Base-by-base conservation (phyloP, 2,797 vertebrate species). In the Microctenopoma lineatum region DNA sequence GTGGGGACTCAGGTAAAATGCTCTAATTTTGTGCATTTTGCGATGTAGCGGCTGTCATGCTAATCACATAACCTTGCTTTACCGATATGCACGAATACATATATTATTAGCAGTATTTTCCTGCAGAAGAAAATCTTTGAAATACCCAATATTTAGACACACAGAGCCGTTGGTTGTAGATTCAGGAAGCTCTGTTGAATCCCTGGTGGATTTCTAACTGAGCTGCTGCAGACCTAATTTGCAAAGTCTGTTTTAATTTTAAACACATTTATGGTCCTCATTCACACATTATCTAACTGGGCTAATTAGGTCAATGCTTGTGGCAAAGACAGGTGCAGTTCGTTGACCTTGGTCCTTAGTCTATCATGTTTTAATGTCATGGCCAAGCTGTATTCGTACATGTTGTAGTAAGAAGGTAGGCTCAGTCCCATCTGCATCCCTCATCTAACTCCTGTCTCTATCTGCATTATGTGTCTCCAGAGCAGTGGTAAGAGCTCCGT, bases 401-500 rank as follows among this genome's bases (percentile, higher is more conserved):
- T 52, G 29, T 12, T 57, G 59, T 64, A 4, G 11, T 41, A n/a
- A 48, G 2, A n/a, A n/a, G 11, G 32, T 3, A n/a, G 27, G 29
- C 16, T 13, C 5, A 36, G 52, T n/a, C 58, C 21, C 11, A 45
- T 34, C 14, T 25, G 46, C 12, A 10, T 11, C 2, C 1, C 4
- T 21, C 10, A 4, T 53, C 14, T 34, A 26, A 62, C 36, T 18
- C 4, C 0, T 11, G 0, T 66, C 2, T 59, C 0, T 44, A 0
- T 42, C 0, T 57, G 21, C 39, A 8, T 36, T 60, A 73, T 73
- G 86, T 70, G 63, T 91, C 89, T 94, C 66, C 95, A 99, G 98
- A 99, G 98, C 91, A 99, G 98, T 65, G 98, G 98, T 9, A 99
- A 99, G 89, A 99, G 98, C 91, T 99, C 98, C 0, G 98, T 99